Evolutionary conservation across 2,797 vertebrate species (phyloP).

Genomic region (Enteromius treurensis): DNA sequence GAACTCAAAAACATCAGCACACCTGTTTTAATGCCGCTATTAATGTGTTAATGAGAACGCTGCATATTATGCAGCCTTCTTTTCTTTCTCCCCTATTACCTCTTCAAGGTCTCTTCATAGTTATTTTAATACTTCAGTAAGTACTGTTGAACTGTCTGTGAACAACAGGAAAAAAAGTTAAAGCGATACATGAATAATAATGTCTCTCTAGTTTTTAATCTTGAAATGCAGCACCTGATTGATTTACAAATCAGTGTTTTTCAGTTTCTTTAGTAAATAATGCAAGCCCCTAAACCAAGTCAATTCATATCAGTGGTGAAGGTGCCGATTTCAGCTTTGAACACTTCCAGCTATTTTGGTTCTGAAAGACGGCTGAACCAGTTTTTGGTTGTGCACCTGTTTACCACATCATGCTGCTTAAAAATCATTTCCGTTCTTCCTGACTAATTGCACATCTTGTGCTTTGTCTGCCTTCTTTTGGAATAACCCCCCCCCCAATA

Average conservation of each 20-base stretch:
- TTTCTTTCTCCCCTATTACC: not conserved
- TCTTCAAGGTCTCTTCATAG: conserved; percentile 28
- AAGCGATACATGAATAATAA: conserved; percentile 25
- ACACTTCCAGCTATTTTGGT: not conserved
- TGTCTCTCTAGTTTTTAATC: conserved; percentile 32
- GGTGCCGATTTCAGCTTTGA: conserved; percentile 38
- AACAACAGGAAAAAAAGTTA: conserved; percentile 19
- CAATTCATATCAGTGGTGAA: conserved; percentile 26
- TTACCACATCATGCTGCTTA: conserved; percentile 32
- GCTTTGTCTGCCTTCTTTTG: conserved; percentile 4
- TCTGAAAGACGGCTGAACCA: not conserved
- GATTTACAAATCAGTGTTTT: conserved; percentile 51
- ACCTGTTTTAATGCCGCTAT: conserved; percentile 35
- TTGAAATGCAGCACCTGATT: conserved; percentile 48
- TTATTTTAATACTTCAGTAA: conserved; percentile 32
- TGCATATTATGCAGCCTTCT: conserved; percentile 34
- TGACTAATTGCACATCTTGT: conserved; percentile 44
- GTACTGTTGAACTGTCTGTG: conserved; percentile 33
- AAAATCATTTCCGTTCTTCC: conserved; percentile 27
- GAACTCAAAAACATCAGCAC: conserved; percentile 27
- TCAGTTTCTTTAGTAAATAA: conserved; percentile 45
- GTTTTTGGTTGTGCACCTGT: conserved; percentile 48
- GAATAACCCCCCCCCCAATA: conserved; percentile 26
- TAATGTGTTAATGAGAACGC: conserved; percentile 40
- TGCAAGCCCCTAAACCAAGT: conserved; percentile 33